phyloP scores from a whole-genome alignment of 2,797 vertebrate species.

The Craterocephalus amniculus region DNA sequence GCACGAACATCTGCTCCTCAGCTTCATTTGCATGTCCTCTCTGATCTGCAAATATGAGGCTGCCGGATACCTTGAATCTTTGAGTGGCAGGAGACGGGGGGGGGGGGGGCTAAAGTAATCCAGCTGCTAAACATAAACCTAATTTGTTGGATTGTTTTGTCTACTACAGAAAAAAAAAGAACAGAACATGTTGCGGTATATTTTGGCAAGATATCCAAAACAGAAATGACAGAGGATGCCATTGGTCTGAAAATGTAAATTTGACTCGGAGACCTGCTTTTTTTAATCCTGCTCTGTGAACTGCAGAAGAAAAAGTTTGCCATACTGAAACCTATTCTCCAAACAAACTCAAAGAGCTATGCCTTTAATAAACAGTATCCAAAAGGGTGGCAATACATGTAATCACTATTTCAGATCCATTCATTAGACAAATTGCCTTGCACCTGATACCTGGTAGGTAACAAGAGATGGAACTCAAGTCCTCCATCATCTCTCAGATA shows the following conservation, averaged over 20 bases:
- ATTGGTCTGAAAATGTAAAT: neutral
- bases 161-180: neutral
- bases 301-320: neutral
- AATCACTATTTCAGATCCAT: neutral
- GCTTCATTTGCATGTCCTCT: constrained; percentile 61
- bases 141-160: neutral
- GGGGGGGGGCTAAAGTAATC: neutral
- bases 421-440: neutral
- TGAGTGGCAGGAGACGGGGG: constrained; percentile 15
- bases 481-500: neutral
- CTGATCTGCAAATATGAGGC: constrained; percentile 56
- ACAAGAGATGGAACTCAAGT: neutral
- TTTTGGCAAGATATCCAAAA: neutral
- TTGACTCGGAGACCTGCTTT: neutral
- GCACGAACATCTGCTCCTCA: constrained; percentile 52
- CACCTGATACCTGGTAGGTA: neutral
- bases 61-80: constrained; percentile 56
- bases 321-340: neutral
- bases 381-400: neutral
- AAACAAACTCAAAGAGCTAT: constrained; percentile 1
- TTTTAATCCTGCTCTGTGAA: neutral
- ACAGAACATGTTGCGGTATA: neutral
- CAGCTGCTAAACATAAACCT: neutral
- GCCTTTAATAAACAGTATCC: neutral
- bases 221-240: neutral